Conservation (phyloP, 2,888 invertebrate genomes). For the Tenthredo scrophulariae region DNA sequence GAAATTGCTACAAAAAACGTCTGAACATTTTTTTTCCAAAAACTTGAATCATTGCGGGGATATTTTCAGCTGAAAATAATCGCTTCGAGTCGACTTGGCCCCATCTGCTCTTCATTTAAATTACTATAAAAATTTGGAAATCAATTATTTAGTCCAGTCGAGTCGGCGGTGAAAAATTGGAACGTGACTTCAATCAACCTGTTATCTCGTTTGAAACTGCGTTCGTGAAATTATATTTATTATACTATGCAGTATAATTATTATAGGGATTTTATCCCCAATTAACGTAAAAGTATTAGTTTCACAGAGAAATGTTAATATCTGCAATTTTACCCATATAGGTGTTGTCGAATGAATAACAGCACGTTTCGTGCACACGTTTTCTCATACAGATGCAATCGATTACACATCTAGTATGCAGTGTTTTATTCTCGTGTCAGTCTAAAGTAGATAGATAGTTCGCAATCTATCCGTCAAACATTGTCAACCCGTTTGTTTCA, state of each 20-base stretch:
- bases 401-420: not conserved
- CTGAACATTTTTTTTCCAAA: no score
- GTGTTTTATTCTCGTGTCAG: not conserved
- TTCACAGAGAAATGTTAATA: not conserved
- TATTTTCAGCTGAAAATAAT: no score
- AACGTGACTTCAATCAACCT: not conserved
- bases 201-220: not conserved
- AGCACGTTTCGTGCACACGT: not conserved
- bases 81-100: no score
- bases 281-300: not conserved
- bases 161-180: not conserved
- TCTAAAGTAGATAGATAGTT: not conserved
- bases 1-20: no score
- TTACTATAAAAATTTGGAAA: not conserved
- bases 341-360: not conserved
- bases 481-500: conserved; percentile 20
- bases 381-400: not conserved
- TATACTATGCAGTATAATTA: not conserved
- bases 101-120: not conserved
- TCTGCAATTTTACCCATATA: no score
- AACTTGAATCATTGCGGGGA: no score
- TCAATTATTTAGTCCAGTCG: not conserved
- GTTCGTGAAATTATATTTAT: not conserved
- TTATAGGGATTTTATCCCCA: not conserved
- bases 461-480: conserved; percentile 27